Percentiles rank a stretch among this genome's conserved stretches.
Conservation (phyloP, 2,797 vertebrate species). For the Myotis vivesi region DNA sequence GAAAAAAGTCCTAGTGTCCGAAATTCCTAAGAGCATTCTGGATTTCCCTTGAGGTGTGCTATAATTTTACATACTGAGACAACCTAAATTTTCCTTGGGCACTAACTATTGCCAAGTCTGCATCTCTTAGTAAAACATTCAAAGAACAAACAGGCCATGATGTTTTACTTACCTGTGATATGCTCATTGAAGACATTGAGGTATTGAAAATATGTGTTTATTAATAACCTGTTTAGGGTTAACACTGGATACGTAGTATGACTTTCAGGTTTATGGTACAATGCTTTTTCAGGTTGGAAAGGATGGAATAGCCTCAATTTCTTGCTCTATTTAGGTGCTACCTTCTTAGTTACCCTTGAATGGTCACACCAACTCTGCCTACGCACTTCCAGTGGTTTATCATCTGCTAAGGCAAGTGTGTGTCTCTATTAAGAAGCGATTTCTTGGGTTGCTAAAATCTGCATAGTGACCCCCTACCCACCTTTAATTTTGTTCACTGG, state of each 20-base stretch:
- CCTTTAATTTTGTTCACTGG: background rate
- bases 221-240: constrained; percentile 33
- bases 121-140: background rate
- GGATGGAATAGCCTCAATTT: constrained; percentile 3
- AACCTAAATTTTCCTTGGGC: constrained; percentile 25
- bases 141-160: background rate
- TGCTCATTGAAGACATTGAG: background rate
- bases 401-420: background rate
- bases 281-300: constrained; percentile 45
- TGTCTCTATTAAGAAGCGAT: constrained; percentile 14
- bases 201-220: constrained; percentile 39
- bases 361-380: background rate
- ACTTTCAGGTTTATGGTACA: constrained; percentile 27
- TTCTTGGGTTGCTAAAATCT: constrained; percentile 38
- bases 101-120: constrained; percentile 7
- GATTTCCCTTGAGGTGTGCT: background rate
- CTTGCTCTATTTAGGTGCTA: background rate
- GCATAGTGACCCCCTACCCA: background rate
- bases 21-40: constrained; percentile 16
- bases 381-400: background rate
- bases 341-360: background rate
- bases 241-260: constrained; percentile 33
- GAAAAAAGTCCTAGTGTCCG: background rate
- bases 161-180: constrained; percentile 27
- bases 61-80: constrained; percentile 42